Base-by-base conservation (phyloP, 2,797 vertebrate genomes). In the Micromesistius poutassou region DNA sequence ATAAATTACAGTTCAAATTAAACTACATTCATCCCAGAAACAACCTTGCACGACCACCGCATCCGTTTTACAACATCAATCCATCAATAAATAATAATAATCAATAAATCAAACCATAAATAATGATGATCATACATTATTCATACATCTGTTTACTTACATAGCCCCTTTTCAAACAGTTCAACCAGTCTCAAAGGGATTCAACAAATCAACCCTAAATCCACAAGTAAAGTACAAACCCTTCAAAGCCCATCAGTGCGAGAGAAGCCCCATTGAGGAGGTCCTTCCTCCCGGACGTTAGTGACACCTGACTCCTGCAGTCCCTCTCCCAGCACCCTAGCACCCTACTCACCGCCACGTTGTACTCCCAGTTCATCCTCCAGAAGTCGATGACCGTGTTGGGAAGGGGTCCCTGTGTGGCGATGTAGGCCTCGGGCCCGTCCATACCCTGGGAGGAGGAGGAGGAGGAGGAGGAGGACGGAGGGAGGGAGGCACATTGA, bases 331-430 rank as follows among this genome's bases (percentile, higher is more conserved):
- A 50, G 42, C 16, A 4, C 16, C 1, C 46, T 22, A 16, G 16
- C 46, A 0, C 46, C 46, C 46, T 22, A 96, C 96, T 97, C 89
- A 99, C 98, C 10, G 94, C 94, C 74, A 97, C 93, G 0, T 95
- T 96, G 89, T 97, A 98, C 78, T 99, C 96, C 98, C 98, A 99
- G 92, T 96, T 97, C 98, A 99, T 99, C 89, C 98, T 96, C 98
- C 97, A 99, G 94, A 99, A 99, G 91, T 99, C 98, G 31, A 97
- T 93, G 82, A 99, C 96, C 13, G 97, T 98, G 86, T 99, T 98
- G 72, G 93, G 95, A 86, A 99, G 92, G 0, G 98, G 97, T 77
- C 98, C 97, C 92, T 99, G 98, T 70, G 98, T 99, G 81, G 97
- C 97, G 75, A 99, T 97, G 50, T 99, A 99, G 7, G 97, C 95